A percentile compares a stretch with the other conserved stretches of the same genome.
Evolutionary conservation across 2,888 invertebrate species (phyloP).

Genomic region (Xanthia togata): DNA sequence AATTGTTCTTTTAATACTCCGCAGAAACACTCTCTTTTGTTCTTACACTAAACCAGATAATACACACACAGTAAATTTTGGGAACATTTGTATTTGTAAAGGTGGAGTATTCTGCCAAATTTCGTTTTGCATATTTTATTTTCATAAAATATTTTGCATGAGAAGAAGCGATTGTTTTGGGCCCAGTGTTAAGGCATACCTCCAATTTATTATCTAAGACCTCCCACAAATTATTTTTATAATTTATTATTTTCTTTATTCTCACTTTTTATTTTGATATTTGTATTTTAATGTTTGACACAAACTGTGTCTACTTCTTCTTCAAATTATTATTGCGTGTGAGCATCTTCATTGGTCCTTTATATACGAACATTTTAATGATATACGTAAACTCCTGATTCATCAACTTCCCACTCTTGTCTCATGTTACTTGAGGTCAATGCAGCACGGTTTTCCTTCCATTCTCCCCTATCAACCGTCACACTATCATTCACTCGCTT

Average conservation of each 20-base stretch:
- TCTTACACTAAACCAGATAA: constrained; percentile 19
- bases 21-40: constrained; percentile 42
- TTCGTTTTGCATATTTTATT: constrained; percentile 17
- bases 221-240: neutral
- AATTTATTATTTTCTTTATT: too few species aligned
- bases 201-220: neutral
- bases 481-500: too few species aligned
- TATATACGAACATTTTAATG: neutral
- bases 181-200: neutral
- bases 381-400: neutral
- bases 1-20: constrained; percentile 58
- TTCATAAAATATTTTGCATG: neutral
- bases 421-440: too few species aligned
- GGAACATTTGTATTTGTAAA: neutral
- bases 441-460: too few species aligned
- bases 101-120: constrained; percentile 12
- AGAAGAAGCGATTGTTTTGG: neutral
- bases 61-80: neutral
- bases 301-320: too few species aligned
- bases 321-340: neutral
- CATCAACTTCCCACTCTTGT: too few species aligned
- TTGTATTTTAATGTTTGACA: too few species aligned
- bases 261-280: too few species aligned
- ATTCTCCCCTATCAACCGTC: too few species aligned
- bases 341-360: neutral